Percentiles rank a stretch among this genome's conserved stretches.
Evolutionary conservation across 2,888 invertebrate species (phyloP).

Genomic region (Caenorhabditis macrosperma): DNA sequence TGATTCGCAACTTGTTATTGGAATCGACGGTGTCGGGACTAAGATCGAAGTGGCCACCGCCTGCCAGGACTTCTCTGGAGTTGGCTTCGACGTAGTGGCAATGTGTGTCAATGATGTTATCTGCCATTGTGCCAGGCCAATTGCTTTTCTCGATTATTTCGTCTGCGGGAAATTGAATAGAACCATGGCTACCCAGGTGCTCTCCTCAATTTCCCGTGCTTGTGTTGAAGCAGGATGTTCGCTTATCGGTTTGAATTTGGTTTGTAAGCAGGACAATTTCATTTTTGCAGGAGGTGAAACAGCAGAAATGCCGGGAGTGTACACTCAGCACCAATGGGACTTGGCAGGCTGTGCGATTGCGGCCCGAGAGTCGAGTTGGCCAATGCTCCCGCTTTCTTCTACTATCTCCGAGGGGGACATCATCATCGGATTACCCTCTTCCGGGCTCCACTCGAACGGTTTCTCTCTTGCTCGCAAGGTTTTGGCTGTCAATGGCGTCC

Average conservation of each 20-base stretch:
- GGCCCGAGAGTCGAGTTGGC: constrained; percentile 87
- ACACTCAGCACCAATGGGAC: constrained; percentile 91
- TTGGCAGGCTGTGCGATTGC: constrained; percentile 96
- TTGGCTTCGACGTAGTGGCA: constrained; percentile 93
- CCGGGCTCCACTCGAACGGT: constrained; percentile 95
- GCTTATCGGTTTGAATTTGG: constrained; percentile 85
- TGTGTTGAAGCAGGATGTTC: constrained; percentile 91
- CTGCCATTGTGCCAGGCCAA: constrained; percentile 94
- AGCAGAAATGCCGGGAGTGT: constrained; percentile 97
- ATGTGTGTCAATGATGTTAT: constrained; percentile 98
- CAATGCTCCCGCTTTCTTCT: constrained; percentile 81
- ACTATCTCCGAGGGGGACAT: constrained; percentile 87
- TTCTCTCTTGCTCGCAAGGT: constrained; percentile 84
- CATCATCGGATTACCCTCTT: constrained; percentile 90
- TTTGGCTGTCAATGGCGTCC: constrained; percentile 51
- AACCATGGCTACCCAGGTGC: constrained; percentile 76
- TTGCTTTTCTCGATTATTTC: constrained; percentile 97
- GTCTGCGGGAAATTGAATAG: constrained; percentile 91
- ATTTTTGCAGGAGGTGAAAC: constrained; percentile 89
- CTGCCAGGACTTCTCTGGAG: constrained; percentile 72
- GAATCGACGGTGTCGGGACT: constrained; percentile 96
- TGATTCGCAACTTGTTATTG: constrained; percentile 92
- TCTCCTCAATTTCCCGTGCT: constrained; percentile 91
- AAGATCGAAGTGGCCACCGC: constrained; percentile 88
- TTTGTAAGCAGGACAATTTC: not conserved